Evolutionary conservation across 2,888 invertebrate genomes (phyloP), one percentile per base, ranked within the genome.

Genomic region (Epinotia nisella): DNA sequence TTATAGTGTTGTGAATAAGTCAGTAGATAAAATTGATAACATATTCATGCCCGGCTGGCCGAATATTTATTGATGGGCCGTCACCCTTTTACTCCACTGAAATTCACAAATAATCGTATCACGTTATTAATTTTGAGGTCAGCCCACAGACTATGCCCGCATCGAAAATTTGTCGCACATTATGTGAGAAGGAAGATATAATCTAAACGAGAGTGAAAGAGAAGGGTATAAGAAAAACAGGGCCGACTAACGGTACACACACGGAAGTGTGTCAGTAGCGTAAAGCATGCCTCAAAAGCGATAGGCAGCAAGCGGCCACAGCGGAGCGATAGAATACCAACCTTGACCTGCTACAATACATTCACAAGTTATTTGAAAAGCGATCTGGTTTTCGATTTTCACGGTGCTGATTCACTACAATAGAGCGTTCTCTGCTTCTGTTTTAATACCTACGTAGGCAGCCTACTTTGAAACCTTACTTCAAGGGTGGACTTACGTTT

Each of bases 181-280:
- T 77, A 85, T 88, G 79, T 82, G 92, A 90, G 89, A 93, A 85
- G 78, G 82, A 80, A 75, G 78, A 85, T 83, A 76, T 80, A 75
- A 78, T 76, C 69, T 80, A 79, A 88, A 85, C 88, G 91, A 92
- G 93, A 92, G 92, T 90, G 93, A 93, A 90, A 89, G 91, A 91
- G 90, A 90, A 84, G 85, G 85, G 80, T 81, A 85, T 80, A 84
- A 78, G 80, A 83, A 79, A 88, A 92, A 92, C 87, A 87, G 91
- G 91, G 93, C 88, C 93, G 89, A 78, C 85, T 94, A 94, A 94
- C 94, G 94, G 94, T 92, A 92, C 87, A 78, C 87, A 85, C 85
- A 85, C 89, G 91, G 93, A 94, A 93, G 93, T 94, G 88, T 94
- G 94, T 94, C 93, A 94, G 91, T 92, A 87, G 92, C 92, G 91